Percentiles rank a stretch among this genome's conserved stretches.
phyloP scores from a whole-genome alignment of 1,140 invertebrate species.

The fruit fly (Drosophila melanogaster) region Release_6_plus_ISO1_MT NT_033777.3:14769001-14769500 shows the following conservation, averaged over 20 bases:
- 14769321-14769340: conserved; percentile 74
- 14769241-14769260: conserved; percentile 53
- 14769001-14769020: conserved; percentile 67
- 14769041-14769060: conserved; percentile 59
- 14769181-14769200: conserved; percentile 58
- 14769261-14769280: conserved; percentile 28
- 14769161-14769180: conserved; percentile 27
- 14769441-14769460: conserved; percentile 64
- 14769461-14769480: conserved; percentile 14
- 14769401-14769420: conserved; percentile 29
- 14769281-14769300: conserved; percentile 24
- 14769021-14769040: conserved; percentile 74
- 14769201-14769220: conserved; percentile 50
- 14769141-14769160: conserved; percentile 42
- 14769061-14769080: conserved; percentile 53
- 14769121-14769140: conserved; percentile 61
- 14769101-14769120: conserved; percentile 79
- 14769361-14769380: conserved; percentile 33
- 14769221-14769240: conserved; percentile 12
- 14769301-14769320: conserved; percentile 61
- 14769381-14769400: conserved; percentile 27
- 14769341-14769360: conserved; percentile 58
- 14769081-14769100: conserved; percentile 76
- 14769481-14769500: not conserved
- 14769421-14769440: conserved; percentile 58